Base-by-base conservation (phyloP, 2,113 vertebrate species). In the Platanista minor region DNA sequence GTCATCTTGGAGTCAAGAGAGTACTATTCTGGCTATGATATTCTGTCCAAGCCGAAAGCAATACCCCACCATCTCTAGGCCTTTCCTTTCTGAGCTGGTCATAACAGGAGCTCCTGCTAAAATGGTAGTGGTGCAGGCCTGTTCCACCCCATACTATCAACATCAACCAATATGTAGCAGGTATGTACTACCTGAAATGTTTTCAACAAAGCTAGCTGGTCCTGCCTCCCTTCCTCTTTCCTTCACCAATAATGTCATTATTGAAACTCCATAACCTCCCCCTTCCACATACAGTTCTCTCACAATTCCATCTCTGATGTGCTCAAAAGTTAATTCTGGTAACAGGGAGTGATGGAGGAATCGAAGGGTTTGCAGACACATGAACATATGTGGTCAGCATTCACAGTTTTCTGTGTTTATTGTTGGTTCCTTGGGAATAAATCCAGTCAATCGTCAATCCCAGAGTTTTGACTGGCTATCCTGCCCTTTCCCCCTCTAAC, bases 161-260 rank as follows among this genome's bases (percentile, higher is more conserved):
- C 52, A 27, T 46, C 36, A n/a, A 14, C 6, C 75, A 49, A 4
- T 14, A 21, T 27, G 89, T 15, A 46, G 46, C 41, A 61, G 57
- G 8, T 2, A 36, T 3, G 13, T 2, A 13, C 77, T 21, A 4
- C 10, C 12, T 20, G 5, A 18, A 36, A 39, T n/a, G 33, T 3
- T 46, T 91, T 57, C 85, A 80, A 13, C 17, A 49, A 62, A 91
- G 1, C 27, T 33, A 25, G 25, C 66, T 36, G 49, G 33, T 57
- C 39, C 27, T 52, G 20, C 43, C 69, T 90, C 3, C n/a, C n/a
- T 36, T 91, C 66, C 31, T 81, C 75, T 66, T n/a, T 36, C 17
- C 59, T 83, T 54, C 46, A 11, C 23, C 14, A 27, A 33, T 6
- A 39, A 78, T 33, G 29, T 2, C 33, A 81, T 52, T 41, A 64